phyloP scores from a whole-genome alignment of 2,113 vertebrate genomes.

The Dermatemys mawii region DNA sequence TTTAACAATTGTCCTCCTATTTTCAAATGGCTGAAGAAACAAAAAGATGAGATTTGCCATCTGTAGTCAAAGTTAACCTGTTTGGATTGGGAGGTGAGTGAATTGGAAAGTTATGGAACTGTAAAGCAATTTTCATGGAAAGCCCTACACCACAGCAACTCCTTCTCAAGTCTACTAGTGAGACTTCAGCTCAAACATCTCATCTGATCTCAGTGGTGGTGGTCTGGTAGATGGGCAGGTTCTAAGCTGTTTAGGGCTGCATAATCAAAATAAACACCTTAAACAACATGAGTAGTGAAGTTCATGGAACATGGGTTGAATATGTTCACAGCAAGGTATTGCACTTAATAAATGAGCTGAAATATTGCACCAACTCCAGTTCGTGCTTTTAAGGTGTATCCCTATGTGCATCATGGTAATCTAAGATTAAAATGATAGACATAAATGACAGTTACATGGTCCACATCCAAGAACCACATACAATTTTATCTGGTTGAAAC shows the following conservation, averaged over 20 bases:
- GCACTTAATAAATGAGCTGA: neutral
- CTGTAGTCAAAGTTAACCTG: neutral
- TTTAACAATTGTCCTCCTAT: neutral
- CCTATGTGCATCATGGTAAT: neutral
- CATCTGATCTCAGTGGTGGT: neutral
- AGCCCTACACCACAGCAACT: neutral
- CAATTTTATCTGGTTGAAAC: neutral
- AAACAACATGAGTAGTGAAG: neutral
- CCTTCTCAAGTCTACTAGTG: neutral
- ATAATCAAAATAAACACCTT: neutral
- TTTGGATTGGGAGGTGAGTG: neutral
- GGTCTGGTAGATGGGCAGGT: neutral
- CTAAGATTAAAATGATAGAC: neutral
- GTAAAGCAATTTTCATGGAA: neutral
- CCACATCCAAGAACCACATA: neutral
- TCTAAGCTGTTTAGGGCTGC: neutral
- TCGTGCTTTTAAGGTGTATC: neutral
- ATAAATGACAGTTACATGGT: neutral
- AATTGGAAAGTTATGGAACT: neutral
- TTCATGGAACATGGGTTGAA: neutral
- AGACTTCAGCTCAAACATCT: neutral
- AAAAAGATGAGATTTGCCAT: neutral
- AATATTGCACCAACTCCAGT: rapidly evolving
- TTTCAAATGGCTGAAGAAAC: neutral
- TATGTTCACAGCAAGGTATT: neutral